Evolutionary conservation across 2,797 vertebrate species (phyloP).

Genomic region (Cercopithecus neglectus): DNA sequence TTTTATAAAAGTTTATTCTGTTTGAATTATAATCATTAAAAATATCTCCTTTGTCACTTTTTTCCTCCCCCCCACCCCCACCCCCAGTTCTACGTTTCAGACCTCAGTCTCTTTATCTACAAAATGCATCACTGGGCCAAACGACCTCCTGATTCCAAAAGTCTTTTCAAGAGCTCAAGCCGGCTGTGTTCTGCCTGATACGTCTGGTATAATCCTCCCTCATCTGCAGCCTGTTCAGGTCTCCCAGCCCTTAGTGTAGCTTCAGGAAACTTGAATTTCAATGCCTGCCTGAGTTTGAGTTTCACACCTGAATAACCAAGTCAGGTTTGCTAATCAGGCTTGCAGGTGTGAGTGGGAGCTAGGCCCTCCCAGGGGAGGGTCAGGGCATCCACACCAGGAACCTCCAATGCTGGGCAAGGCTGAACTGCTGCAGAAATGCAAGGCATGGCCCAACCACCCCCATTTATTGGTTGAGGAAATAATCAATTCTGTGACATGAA

Average conservation of each 20-base stretch:
- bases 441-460: neutral
- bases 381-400: accelerated
- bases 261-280: slow-evolving; percentile 69
- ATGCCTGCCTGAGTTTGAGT: slow-evolving; percentile 52
- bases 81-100: neutral
- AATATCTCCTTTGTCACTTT: neutral
- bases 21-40: neutral
- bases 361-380: neutral
- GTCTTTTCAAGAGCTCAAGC: neutral
- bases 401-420: neutral
- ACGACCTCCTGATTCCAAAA: neutral
- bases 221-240: slow-evolving; percentile 44
- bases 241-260: slow-evolving; percentile 53
- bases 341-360: slow-evolving; percentile 52
- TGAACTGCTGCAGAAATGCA: neutral
- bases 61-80: accelerated
- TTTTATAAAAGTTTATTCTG: neutral
- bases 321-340: slow-evolving; percentile 70
- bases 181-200: neutral
- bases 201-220: neutral
- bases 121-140: neutral
- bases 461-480: neutral
- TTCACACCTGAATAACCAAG: slow-evolving; percentile 73
- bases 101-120: neutral
- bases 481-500: neutral